Percentiles rank a stretch among this genome's conserved stretches.
Conservation (phyloP, 2,113 vertebrate genomes). For the Climacteris rufus region DNA sequence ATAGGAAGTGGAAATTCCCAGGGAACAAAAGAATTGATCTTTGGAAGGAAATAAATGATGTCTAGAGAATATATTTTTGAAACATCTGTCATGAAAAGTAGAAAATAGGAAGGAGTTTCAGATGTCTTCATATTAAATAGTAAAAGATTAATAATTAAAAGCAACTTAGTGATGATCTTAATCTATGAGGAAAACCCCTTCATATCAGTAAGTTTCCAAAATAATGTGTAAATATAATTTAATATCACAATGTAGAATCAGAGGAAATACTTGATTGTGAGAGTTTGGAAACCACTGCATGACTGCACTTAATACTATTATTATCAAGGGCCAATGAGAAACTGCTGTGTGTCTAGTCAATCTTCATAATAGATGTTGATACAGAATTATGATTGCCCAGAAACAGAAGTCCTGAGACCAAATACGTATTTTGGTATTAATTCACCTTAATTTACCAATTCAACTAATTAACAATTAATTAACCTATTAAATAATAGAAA, state of each 20-base stretch:
- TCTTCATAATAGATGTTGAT: not conserved
- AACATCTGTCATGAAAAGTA: not conserved
- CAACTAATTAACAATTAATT: not conserved
- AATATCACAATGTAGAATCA: not conserved
- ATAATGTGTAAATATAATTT: not conserved
- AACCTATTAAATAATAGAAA: not conserved
- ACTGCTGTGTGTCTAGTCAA: rapidly evolving
- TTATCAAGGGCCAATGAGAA: not conserved
- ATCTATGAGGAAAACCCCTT: not conserved
- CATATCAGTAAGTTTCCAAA: not conserved
- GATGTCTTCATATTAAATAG: not conserved
- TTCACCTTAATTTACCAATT: not conserved
- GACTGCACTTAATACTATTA: not conserved
- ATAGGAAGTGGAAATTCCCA: not conserved
- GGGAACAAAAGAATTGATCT: not conserved
- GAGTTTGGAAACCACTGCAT: not conserved
- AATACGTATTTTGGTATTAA: not conserved
- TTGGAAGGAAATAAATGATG: not conserved
- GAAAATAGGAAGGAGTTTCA: not conserved
- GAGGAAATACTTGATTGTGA: not conserved
- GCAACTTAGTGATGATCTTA: not conserved
- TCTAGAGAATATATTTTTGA: not conserved
- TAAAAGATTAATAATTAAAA: not conserved
- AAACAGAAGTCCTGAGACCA: not conserved
- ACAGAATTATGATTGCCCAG: not conserved